These are phyloP conservation scores for Oryzaephilus surinamensis DNA, from an alignment of 1,140 invertebrate species.

Conservation along the genomic window DNA sequence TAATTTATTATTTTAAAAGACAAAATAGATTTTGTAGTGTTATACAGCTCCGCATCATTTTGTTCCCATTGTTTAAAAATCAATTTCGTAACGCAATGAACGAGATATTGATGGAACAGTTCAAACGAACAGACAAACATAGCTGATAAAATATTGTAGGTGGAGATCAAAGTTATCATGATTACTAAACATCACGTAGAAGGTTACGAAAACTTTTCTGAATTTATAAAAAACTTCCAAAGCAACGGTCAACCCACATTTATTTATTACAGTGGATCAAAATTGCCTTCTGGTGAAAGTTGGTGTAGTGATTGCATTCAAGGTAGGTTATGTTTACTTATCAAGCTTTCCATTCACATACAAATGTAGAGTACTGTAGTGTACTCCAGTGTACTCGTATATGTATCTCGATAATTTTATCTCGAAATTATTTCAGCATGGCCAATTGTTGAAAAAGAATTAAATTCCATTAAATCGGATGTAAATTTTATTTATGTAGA, in stretches of 20 bases:
- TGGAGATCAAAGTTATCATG: too few species aligned
- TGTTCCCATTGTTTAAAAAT: too few species aligned
- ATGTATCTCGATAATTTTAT: constrained; percentile 2
- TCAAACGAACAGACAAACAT: too few species aligned
- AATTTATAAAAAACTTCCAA: constrained; percentile 43
- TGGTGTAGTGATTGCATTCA: constrained; percentile 68
- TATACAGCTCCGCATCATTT: too few species aligned
- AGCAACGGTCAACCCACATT: constrained; percentile 38
- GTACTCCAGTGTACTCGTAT: not conserved
- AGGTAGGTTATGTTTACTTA: constrained; percentile 46
- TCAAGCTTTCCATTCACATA: too few species aligned
- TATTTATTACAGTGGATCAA: constrained; percentile 56
- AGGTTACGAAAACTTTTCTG: constrained; percentile 47
- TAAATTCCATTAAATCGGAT: constrained; percentile 43
- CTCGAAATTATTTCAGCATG: constrained; percentile 41
- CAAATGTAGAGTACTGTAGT: too few species aligned
- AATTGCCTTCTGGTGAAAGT: constrained; percentile 50
- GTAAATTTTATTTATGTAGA: constrained; percentile 54
- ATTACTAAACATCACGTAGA: constrained; percentile 44
- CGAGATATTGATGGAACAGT: too few species aligned
- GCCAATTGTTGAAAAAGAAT: constrained; percentile 50
- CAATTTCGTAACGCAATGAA: too few species aligned
- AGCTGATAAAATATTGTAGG: too few species aligned
- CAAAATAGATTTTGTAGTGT: too few species aligned
- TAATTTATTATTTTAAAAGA: too few species aligned